These are phyloP conservation scores for Tenthredo distinguenda DNA, from an alignment of 2,888 invertebrate species.

Conservation along the genomic window DNA sequence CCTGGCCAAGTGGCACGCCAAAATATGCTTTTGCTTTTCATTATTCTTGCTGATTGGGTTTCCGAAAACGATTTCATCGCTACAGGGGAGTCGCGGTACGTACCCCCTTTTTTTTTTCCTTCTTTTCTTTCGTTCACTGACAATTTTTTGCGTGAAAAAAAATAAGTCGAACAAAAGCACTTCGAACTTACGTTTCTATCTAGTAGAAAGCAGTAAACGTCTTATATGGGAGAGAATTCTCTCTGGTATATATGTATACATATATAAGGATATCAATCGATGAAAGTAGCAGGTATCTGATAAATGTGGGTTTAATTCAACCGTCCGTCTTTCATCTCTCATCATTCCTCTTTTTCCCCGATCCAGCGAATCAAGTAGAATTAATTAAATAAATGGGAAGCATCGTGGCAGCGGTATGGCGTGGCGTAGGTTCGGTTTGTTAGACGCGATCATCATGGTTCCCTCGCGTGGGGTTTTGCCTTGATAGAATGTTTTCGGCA, in stretches of 20 bases:
- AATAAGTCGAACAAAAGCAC: too few species aligned
- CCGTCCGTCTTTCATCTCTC: conserved; percentile 34
- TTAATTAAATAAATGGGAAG: conserved; percentile 66
- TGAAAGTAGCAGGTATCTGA: not conserved
- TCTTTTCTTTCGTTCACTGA: not conserved
- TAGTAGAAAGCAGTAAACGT: too few species aligned
- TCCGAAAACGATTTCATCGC: not conserved
- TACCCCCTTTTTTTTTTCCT: not conserved
- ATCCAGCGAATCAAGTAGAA: conserved; percentile 54
- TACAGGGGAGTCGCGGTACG: not conserved
- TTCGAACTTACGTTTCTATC: too few species aligned
- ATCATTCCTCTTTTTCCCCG: not conserved
- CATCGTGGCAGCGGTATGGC: conserved; percentile 36
- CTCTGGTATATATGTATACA: not conserved
- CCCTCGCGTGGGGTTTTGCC: not conserved
- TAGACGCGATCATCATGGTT: conserved; percentile 48
- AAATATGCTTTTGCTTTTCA: not conserved
- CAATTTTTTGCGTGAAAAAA: not conserved
- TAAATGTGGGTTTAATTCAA: conserved; percentile 15
- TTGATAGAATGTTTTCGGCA: conserved; percentile 39
- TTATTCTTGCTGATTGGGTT: not conserved
- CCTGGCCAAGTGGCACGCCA: not conserved
- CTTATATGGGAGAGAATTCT: too few species aligned
- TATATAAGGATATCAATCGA: not conserved
- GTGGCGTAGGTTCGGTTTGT: conserved; percentile 56